Percentiles rank a stretch among this genome's conserved stretches.
These are phyloP conservation scores for Semaprochilodus insignis DNA, from an alignment of 2,797 vertebrate species.

Conservation along the genomic window DNA sequence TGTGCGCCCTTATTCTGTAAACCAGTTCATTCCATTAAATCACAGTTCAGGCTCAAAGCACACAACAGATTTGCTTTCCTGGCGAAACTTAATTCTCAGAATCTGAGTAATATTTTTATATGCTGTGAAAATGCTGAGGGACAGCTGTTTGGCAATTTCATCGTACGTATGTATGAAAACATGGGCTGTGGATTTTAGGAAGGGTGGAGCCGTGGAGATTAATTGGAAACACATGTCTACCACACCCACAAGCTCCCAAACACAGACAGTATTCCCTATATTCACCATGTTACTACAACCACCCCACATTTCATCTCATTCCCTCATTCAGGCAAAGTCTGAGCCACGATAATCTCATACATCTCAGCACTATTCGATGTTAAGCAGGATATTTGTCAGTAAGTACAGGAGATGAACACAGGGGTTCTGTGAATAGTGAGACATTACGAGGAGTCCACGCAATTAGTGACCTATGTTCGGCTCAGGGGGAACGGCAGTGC, in stretches of 20 bases:
- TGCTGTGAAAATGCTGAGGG: background rate
- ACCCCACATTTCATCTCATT: slow-evolving; percentile 10
- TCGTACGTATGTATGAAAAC: background rate
- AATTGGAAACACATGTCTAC: slow-evolving; percentile 54
- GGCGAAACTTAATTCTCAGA: background rate
- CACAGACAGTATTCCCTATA: slow-evolving; percentile 14
- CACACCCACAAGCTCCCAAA: slow-evolving; percentile 47
- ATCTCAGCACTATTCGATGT: slow-evolving; percentile 38
- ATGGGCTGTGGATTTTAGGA: background rate
- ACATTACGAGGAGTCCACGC: slow-evolving; percentile 56
- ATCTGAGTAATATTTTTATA: background rate
- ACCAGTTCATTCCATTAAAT: no score
- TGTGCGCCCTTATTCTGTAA: no score
- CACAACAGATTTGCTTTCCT: background rate
- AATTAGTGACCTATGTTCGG: slow-evolving; percentile 57
- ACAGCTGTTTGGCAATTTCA: slow-evolving; percentile 1
- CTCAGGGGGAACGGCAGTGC: slow-evolving; percentile 30
- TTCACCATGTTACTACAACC: slow-evolving; percentile 11
- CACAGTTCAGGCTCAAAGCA: no score
- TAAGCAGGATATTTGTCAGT: slow-evolving; percentile 56
- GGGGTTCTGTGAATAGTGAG: slow-evolving; percentile 53
- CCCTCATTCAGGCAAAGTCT: background rate
- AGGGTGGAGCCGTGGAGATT: slow-evolving; percentile 34
- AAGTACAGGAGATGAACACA: slow-evolving; percentile 47
- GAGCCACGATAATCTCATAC: background rate